Base-by-base conservation (phyloP, 2,797 vertebrate species). In the Eurystomus glaucurus region DNA sequence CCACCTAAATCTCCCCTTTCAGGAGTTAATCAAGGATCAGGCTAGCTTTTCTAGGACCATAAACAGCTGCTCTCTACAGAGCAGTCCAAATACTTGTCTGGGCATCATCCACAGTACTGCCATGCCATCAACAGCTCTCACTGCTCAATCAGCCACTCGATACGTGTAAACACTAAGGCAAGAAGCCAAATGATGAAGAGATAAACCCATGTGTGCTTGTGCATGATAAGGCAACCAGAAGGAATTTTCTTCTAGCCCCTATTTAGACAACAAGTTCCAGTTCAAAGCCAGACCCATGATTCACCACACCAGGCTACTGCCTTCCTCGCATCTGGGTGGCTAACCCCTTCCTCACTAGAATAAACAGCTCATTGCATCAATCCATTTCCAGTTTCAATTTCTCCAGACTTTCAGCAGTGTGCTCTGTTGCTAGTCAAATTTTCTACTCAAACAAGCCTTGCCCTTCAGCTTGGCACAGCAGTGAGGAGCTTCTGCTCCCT, bases 1-100 rank as follows among this genome's bases (percentile, higher is more conserved):
- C 23, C 35, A 50, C 37, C 50, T 85, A 61, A 96, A 96, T 28
- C 65, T 28, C 88, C 64, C 51, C 57, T 71, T 95, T 87, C 89
- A 64, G 79, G 51, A 95, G 86, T 68, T 79, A 51, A 39, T 60
- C 33, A 91, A 87, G 43, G 77, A 93, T 70, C 35, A 97, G 52
- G n/a, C 23, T 21, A 90, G 84, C 64, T 65, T 50, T 88, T 35
- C 65, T 4, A 75, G 85, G 35, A 65, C 41, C 61, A 93, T 22
- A 78, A 70, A 35, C 29, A 80, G 64, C 71, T 95, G 50, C 75
- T 96, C 95, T 78, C 70, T 45, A 39, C 58, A 54, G 48, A 31
- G 28, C 58, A 88, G 37, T 18, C 72, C 79, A 81, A 86, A 82
- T 31, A 84, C 50, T 85, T 78, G 68, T 83, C 68, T 55, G 35